Conservation (phyloP, 2,113 vertebrate genomes). For the Colistium nudipinnis region DNA sequence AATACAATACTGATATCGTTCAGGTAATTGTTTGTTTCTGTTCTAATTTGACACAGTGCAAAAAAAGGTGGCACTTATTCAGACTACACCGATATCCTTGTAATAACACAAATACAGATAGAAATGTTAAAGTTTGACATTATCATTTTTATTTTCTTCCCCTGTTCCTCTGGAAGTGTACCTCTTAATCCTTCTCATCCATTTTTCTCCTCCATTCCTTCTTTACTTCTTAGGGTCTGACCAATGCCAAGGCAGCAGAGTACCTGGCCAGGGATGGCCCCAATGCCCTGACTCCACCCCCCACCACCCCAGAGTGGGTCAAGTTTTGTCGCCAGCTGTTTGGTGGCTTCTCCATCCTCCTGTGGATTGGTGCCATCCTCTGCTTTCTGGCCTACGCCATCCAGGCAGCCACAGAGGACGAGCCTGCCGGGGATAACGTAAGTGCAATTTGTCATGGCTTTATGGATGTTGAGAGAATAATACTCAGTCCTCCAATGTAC, state of each 20-base stretch:
- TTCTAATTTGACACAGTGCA: background rate
- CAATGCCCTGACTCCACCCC: conserved; percentile 90
- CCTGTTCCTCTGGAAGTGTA: too few relatives aligned
- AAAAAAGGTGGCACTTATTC: background rate
- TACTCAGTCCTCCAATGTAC: too few relatives aligned
- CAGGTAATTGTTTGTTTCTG: conserved; percentile 76
- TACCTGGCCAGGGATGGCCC: conserved; percentile 88
- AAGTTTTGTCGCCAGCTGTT: conserved; percentile 96
- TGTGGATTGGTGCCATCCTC: conserved; percentile 94
- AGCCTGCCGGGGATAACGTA: conserved; percentile 89
- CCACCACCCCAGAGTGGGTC: conserved; percentile 93
- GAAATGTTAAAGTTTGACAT: too few relatives aligned
- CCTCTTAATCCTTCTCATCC: too few relatives aligned
- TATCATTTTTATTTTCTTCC: background rate
- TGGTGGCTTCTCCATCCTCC: conserved; percentile 91
- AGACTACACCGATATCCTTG: too few relatives aligned
- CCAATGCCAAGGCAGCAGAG: conserved; percentile 91
- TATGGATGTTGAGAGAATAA: background rate
- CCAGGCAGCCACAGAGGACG: conserved; percentile 89
- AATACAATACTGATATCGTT: conserved; percentile 90
- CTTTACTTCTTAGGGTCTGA: conserved; percentile 84
- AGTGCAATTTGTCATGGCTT: conserved; percentile 60
- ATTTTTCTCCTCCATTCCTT: background rate
- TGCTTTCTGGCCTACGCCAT: conserved; percentile 94
- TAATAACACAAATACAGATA: background rate